These are phyloP conservation scores for Lamprotornis superbus DNA, from an alignment of 2,113 vertebrate species.

Conservation along the genomic window DNA sequence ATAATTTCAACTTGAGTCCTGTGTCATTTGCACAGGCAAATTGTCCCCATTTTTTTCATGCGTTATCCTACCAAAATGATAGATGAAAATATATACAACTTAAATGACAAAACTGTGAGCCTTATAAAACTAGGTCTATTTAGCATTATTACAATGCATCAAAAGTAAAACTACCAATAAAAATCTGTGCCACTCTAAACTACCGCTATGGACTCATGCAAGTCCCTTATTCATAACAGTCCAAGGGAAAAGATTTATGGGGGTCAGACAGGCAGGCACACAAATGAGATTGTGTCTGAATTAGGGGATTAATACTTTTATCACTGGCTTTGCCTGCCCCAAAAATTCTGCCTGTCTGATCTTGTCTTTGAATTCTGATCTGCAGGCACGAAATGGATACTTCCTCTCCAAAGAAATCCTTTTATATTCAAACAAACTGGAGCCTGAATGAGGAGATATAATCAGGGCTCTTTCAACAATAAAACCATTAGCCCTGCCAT, in stretches of 20 bases:
- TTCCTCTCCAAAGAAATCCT: neutral
- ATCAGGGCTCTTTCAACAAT: neutral
- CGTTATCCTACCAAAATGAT: neutral
- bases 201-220: rapidly evolving
- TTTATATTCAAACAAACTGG: neutral
- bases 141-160: neutral
- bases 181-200: neutral
- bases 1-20: neutral
- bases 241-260: neutral
- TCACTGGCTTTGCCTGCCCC: neutral
- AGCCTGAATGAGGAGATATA: neutral
- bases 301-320: neutral
- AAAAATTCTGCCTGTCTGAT: neutral
- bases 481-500: neutral
- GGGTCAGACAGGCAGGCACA: neutral
- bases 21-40: neutral
- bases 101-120: neutral
- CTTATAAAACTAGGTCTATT: neutral
- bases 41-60: neutral
- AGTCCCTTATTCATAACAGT: neutral
- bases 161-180: neutral
- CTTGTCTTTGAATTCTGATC: neutral
- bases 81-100: neutral
- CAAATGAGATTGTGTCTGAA: neutral
- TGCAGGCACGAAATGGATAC: neutral